Evolutionary conservation across 2,888 invertebrate species (phyloP), one percentile per base, ranked within the genome.

Genomic region (Gonocerus acuteangulatus): DNA sequence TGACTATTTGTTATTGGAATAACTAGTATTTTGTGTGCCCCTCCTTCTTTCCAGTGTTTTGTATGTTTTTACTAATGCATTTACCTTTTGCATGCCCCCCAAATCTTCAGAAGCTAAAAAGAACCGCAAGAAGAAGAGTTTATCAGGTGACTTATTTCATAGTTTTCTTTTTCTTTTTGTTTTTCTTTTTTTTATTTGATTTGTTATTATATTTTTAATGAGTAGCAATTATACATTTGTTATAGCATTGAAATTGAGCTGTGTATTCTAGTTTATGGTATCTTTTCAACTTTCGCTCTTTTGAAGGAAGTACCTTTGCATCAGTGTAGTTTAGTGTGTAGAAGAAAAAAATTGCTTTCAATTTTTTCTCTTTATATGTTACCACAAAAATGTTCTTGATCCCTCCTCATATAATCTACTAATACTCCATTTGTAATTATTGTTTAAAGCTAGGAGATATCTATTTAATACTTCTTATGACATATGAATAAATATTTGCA

Each of bases 61-160:
- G 54, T 64, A 64, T 66, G 62, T 68, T 67, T 70, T 69, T 64
- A 77, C 77, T 76, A 76, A 74, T 78, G 75, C 76, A 77, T 76
- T 75, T 78, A 77, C 78, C 79, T 78, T 77, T 76, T 73, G 71
- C 74, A 74, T 75, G 72, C 75, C 72, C 73, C 71, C 70, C 69
- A 73, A 73, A 73, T 75, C 74, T 74, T 74, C 81, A 92, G 91
- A 92, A 85, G 89, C 89, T 83, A 92, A 91, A 89, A 91, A 91
- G 86, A 88, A 88, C 82, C 85, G 87, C 83, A 87, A 87, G 84
- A 89, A 89, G 83, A 91, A 90, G 84, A 90, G 89, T 77, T 78
- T 87, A 78, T 80, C 88, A 82, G 89, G 89, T 90, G 87, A 89
- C 60, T 67, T 64, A 61, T 65, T 66, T 63, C 65, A 52, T 61